These are phyloP conservation scores for Cichlasoma orientale DNA, from an alignment of 2,797 vertebrate species.

Conservation along the genomic window DNA sequence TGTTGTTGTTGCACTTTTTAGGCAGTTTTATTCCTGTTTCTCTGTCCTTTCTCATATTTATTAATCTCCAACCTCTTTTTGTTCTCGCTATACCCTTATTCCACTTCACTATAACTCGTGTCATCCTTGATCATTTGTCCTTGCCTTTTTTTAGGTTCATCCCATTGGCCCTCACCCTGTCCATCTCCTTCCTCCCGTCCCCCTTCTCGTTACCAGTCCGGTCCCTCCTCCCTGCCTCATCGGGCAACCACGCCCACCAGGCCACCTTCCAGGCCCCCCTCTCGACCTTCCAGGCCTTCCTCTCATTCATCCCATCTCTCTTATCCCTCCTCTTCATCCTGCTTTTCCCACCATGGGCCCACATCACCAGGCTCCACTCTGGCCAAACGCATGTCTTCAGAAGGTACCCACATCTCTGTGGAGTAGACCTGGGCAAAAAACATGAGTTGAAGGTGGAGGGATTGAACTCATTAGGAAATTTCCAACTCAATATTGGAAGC, in stretches of 20 bases:
- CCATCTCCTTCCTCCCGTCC: slow-evolving; percentile 99
- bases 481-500: not conserved
- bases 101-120: slow-evolving; percentile 73
- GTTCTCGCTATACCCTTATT: slow-evolving; percentile 73
- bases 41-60: slow-evolving; percentile 54
- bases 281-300: slow-evolving; percentile 97
- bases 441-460: slow-evolving; percentile 60
- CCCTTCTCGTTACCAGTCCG: slow-evolving; percentile 99
- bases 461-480: slow-evolving; percentile 15
- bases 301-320: slow-evolving; percentile 99
- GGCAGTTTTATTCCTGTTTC: slow-evolving; percentile 24
- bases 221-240: slow-evolving; percentile 98
- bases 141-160: slow-evolving; percentile 83
- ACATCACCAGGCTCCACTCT: slow-evolving; percentile 94
- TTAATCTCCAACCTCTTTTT: slow-evolving; percentile 37
- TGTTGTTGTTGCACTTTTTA: not conserved
- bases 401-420: slow-evolving; percentile 89
- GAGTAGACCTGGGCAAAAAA: slow-evolving; percentile 75
- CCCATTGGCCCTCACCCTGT: slow-evolving; percentile 99
- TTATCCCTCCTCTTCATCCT: slow-evolving; percentile 94
- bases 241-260: slow-evolving; percentile 98
- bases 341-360: slow-evolving; percentile 97
- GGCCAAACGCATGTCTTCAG: slow-evolving; percentile 99
- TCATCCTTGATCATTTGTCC: slow-evolving; percentile 93
- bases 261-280: slow-evolving; percentile 99